Base-by-base conservation (phyloP, 1,140 invertebrate species). In the Aphidius gifuensis region DNA sequence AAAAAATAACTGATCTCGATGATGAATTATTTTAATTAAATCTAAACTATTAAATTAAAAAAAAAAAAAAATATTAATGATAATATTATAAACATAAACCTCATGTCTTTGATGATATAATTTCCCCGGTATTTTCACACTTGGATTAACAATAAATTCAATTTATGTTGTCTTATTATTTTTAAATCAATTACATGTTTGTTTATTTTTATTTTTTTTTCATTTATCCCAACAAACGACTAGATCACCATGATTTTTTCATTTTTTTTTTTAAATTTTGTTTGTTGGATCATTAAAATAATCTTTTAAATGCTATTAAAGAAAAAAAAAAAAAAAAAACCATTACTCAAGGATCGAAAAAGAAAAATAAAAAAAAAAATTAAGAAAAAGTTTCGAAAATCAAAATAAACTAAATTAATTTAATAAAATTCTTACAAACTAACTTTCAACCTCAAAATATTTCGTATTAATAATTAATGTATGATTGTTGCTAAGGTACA, bases 211-310 rank as follows among this genome's bases (percentile, higher is more conserved):
- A 55, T 43, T 3, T 44, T 44, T 39, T 21, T 58, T 46, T 58
- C 63, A 62, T 44, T 64, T 65, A 69, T 73, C 57, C 69, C 67
- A 74, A 74, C 67, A 75, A 71, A 76, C 72, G 76, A 78, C 76
- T 78, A 78, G 76, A 77, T 78, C 71, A 78, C 73, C 74, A 74
- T 74, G 73, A 69, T 75, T 76, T 74, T 67, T 67, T 65, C 23
- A 32, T 3, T 32, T 32, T 32, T 32, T 32, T 32, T 63, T 66
- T 23, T 68, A 75, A 77, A 70, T 32, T 3, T 32, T 32, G 23
- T 32, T 32, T 32, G 23, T 32, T 32, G 23, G 4, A 32, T 32
- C 2, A 32, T 56, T 50, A 32, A 74, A n/a, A 47, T 42, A 39
- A 70, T 72, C 74, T 71, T 72, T 77, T 76, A 78, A 72, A 75